A percentile compares a stretch with the other conserved stretches of the same genome.
Evolutionary conservation across 1,140 invertebrate species (phyloP).

Genomic region (Sminthurides bifidus): DNA sequence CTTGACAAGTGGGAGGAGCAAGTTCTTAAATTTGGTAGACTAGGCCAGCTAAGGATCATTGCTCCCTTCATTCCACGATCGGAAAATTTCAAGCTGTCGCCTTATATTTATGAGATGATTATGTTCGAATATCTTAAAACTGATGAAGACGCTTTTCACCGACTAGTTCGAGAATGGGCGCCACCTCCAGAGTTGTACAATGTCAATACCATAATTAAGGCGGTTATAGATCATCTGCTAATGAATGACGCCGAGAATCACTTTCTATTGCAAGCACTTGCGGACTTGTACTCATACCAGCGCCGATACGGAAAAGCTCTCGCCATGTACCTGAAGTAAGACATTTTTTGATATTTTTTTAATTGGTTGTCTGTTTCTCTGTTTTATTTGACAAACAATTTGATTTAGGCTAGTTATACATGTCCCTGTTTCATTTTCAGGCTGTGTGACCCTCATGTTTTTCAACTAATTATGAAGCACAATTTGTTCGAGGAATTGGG

Average conservation of each 20-base stretch:
- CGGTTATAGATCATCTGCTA: slow-evolving; percentile 60
- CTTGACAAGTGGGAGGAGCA: slow-evolving; percentile 80
- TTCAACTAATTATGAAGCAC: slow-evolving; percentile 71
- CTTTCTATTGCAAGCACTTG: slow-evolving; percentile 71
- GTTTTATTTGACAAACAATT: background rate
- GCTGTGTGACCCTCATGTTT: slow-evolving; percentile 62
- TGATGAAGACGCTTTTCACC: slow-evolving; percentile 73
- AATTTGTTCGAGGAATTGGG: slow-evolving; percentile 67
- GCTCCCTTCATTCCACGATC: slow-evolving; percentile 67
- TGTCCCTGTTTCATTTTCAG: slow-evolving; percentile 38
- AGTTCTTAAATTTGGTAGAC: slow-evolving; percentile 76
- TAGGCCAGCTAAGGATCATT: slow-evolving; percentile 68
- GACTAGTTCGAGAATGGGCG: slow-evolving; percentile 79
- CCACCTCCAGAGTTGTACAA: slow-evolving; percentile 63
- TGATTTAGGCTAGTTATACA: slow-evolving; percentile 4
- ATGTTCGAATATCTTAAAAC: slow-evolving; percentile 83
- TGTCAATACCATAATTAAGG: slow-evolving; percentile 70
- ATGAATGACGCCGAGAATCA: slow-evolving; percentile 54
- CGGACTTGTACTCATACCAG: slow-evolving; percentile 80
- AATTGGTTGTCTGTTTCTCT: background rate
- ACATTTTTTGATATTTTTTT: slow-evolving; percentile 16
- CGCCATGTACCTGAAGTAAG: slow-evolving; percentile 76
- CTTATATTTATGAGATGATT: slow-evolving; percentile 89
- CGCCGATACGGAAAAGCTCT: slow-evolving; percentile 86
- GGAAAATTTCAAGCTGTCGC: slow-evolving; percentile 51